These are phyloP conservation scores for Eledone cirrhosa DNA, from an alignment of 2,888 invertebrate genomes.

Conservation along the genomic window DNA sequence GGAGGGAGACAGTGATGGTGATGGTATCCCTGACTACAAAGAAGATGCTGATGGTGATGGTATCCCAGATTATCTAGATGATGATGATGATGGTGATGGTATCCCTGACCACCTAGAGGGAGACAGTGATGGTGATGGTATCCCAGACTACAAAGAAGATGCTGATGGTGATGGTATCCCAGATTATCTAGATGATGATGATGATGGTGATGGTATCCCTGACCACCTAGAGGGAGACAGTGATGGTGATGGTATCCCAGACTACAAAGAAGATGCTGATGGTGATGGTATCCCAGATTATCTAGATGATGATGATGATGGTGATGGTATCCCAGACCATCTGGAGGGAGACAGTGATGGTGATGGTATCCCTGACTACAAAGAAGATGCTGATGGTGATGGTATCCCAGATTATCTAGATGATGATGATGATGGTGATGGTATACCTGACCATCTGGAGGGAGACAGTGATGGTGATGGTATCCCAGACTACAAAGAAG, in stretches of 20 bases:
- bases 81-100: constrained; percentile 49
- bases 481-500: constrained; percentile 51
- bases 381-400: constrained; percentile 55
- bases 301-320: constrained; percentile 53
- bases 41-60: constrained; percentile 42
- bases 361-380: constrained; percentile 46
- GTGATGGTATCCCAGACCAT: constrained; percentile 59
- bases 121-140: constrained; percentile 44
- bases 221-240: constrained; percentile 42
- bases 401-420: constrained; percentile 57
- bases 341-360: constrained; percentile 31
- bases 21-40: constrained; percentile 42
- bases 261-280: constrained; percentile 44
- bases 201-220: constrained; percentile 57
- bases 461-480: constrained; percentile 51
- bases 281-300: constrained; percentile 35
- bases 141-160: constrained; percentile 46
- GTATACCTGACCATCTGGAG: constrained; percentile 55
- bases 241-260: constrained; percentile 53
- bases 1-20: constrained; percentile 40
- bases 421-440: constrained; percentile 56
- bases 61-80: constrained; percentile 40
- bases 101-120: constrained; percentile 56
- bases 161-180: constrained; percentile 52
- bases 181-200: constrained; percentile 47